These are phyloP conservation scores for Loris lydekkerianus DNA, from an alignment of 2,797 vertebrate species.

Conservation along the genomic window DNA sequence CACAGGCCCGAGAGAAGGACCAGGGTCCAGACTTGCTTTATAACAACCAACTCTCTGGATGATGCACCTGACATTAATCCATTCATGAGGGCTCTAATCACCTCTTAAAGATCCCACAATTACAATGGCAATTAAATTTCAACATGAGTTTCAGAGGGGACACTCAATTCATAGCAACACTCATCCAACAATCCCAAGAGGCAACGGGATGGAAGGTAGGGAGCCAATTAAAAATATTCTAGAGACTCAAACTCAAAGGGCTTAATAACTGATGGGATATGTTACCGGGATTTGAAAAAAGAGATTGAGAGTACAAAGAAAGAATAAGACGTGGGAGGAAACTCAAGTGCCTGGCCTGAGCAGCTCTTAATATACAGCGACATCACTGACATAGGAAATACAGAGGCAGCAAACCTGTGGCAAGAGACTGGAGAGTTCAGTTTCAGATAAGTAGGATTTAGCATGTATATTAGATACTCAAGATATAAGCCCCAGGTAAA, in stretches of 20 bases:
- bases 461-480: accelerated
- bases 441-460: background rate
- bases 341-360: background rate
- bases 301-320: background rate
- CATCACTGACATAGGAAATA: background rate
- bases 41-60: background rate
- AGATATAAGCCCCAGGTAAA: background rate
- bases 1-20: background rate
- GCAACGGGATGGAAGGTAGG: background rate
- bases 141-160: background rate
- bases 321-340: background rate
- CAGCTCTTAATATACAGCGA: background rate
- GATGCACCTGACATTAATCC: background rate
- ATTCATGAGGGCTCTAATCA: background rate
- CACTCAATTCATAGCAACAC: background rate
- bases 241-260: background rate
- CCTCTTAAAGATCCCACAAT: background rate
- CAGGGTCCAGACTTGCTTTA: background rate
- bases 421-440: background rate
- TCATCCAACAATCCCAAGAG: background rate
- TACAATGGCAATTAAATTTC: background rate
- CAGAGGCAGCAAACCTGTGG: background rate
- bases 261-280: background rate
- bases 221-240: background rate
- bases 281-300: no score